Base-by-base conservation (phyloP, 2,113 vertebrate genomes). In the Archilochus colubris region DNA sequence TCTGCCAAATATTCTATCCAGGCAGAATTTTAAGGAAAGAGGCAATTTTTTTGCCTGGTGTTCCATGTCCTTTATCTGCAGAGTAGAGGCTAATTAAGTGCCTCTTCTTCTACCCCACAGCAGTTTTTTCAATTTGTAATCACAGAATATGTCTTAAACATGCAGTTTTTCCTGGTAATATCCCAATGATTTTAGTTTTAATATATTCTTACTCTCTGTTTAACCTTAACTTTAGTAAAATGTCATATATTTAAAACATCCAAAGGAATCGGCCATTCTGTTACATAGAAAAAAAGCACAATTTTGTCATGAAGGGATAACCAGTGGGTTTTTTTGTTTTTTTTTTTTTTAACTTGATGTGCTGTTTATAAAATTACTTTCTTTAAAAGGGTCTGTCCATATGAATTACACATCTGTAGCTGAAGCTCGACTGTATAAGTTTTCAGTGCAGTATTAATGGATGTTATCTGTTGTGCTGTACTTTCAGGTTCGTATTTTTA, bases 401-500 rank as follows among this genome's bases (percentile, higher is more conserved):
- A 69, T 84, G 66, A 89, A 75, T 64, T 82, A 50, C 51, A 67
- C 55, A 27, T 78, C 40, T 92, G 12, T 40, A 59, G 58, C 44
- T 86, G 59, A 82, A 94, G 53, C 92, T 93, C 30, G 36, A 48
- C 40, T 88, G 73, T 67, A 14, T 77, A 57, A 86, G 27, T n/a
- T 61, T 70, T 57, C 93, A 87, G 81, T 44, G 70, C 9, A 38
- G 8, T 7, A 53, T 51, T 75, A 81, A 88, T 30, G 88, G 30
- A 81, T 4, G 80, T 92, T 68, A 86, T 81, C 78, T 30, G 54
- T 83, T 95, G 58, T 92, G 53, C 95, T 97, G 80, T 96, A 27
- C 83, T 93, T 97, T 83, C 97, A 99, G 99, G 99, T 99, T 82
- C 99, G 99, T 46, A 99, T 99, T 96, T 99, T 99, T 94, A 99